Conservation (phyloP, 2,888 invertebrate species). For the Dryadula phaetusa region DNA sequence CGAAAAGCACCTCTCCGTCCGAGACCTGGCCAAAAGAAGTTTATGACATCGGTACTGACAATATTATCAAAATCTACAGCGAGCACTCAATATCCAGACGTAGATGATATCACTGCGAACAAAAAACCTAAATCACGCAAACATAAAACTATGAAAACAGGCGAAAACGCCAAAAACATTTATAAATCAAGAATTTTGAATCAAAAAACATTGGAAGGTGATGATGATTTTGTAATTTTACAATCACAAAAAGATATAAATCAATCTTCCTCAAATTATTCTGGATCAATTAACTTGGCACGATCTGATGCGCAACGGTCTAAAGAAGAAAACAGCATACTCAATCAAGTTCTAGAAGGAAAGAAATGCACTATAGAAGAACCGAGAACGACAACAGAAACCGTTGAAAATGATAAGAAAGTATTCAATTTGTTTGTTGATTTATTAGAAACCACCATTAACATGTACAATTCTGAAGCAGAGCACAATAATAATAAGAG, state of each 20-base stretch:
- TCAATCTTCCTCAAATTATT: slow-evolving; percentile 58
- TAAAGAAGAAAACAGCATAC: slow-evolving; percentile 37
- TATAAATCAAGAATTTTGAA: slow-evolving; percentile 47
- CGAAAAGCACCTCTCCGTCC: slow-evolving; percentile 52
- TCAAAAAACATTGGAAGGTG: slow-evolving; percentile 40
- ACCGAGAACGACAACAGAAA: slow-evolving; percentile 50
- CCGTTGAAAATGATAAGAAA: slow-evolving; percentile 50
- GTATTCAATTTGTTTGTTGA: slow-evolving; percentile 69
- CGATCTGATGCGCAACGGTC: slow-evolving; percentile 4
- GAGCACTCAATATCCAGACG: slow-evolving; percentile 60
- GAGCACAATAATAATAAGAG: slow-evolving; percentile 10
- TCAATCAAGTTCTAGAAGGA: slow-evolving; percentile 41
- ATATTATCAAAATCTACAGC: slow-evolving; percentile 63
- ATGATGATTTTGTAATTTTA: slow-evolving; percentile 55
- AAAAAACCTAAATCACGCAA: slow-evolving; percentile 30
- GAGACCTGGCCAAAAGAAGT: slow-evolving; percentile 54
- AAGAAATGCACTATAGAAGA: slow-evolving; percentile 49
- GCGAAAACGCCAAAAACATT: slow-evolving; percentile 34
- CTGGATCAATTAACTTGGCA: slow-evolving; percentile 47
- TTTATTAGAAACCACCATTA: slow-evolving; percentile 62
- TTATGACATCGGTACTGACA: slow-evolving; percentile 58
- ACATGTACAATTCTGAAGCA: slow-evolving; percentile 56
- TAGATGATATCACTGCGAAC: slow-evolving; percentile 29
- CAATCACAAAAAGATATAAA: slow-evolving; percentile 57
- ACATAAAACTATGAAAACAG: slow-evolving; percentile 41